Base-by-base conservation (phyloP, 2,797 vertebrate genomes). In the Acrocephalus scirpaceus region DNA sequence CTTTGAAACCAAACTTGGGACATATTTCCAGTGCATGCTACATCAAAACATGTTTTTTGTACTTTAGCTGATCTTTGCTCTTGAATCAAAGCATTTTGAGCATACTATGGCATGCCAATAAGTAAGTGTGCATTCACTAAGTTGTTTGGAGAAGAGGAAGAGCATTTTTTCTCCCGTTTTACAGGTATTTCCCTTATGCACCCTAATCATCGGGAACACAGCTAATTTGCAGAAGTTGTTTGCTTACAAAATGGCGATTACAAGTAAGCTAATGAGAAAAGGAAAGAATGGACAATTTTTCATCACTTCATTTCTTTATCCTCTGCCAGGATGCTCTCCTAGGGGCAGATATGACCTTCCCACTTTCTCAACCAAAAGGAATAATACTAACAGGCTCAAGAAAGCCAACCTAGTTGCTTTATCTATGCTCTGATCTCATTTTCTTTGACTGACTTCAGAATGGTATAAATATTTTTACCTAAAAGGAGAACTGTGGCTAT, bases 371-470 rank as follows among this genome's bases (percentile, higher is more conserved):
- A 2, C 15, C 32, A 60, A 69, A 85, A 80, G 56, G 42, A 72
- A 66, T 64, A 67, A n/a, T 66, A 45, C 30, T 45, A 72, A 71
- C 42, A 74, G 48, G 66, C 66, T 85, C 20, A 89, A 82, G 23
- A 92, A 90, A 84, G 50, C 23, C 73, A 95, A 66, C 26, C 64
- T 66, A 77, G 29, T n/a, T 86, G 54, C 77, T 88, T 94, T 86
- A 84, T 86, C 77, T 90, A 21, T 4, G 4, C 42, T 95, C 60
- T 81, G 71, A 95, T 93, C 22, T 90, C 13, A 54, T 73, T 94
- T 86, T 74, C 83, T 90, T 86, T 91, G 6, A 90, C 73, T 90
- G 38, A 30, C 23, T 87, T 91, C 47, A 69, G 74, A 91, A 80
- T 22, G 13, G n/a, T 75, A 82, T 51, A 42, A 96, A 77, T 42